Evolutionary conservation across 2,797 vertebrate genomes (phyloP).

Genomic region (Gadopsis bispinosus): DNA sequence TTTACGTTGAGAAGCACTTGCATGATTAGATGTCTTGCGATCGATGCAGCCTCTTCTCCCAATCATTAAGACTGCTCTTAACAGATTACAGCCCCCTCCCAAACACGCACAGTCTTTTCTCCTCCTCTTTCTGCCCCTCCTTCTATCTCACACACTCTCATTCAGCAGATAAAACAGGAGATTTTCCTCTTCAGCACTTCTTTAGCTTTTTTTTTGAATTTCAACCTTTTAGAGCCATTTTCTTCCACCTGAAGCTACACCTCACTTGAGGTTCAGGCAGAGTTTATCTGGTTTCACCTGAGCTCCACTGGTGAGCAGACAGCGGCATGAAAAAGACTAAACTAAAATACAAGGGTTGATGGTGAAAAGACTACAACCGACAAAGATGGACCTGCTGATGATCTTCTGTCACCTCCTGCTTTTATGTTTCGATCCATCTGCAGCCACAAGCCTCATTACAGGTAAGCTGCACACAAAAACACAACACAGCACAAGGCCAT

Average conservation of each 20-base stretch:
- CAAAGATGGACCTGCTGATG: slow-evolving; percentile 69
- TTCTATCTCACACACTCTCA: slow-evolving; percentile 49
- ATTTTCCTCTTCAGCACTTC: slow-evolving; percentile 17
- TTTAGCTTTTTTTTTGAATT: slow-evolving; percentile 28
- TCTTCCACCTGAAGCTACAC: neutral
- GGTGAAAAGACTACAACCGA: slow-evolving; percentile 24
- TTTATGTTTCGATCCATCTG: slow-evolving; percentile 65
- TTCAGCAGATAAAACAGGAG: slow-evolving; percentile 39
- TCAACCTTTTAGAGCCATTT: slow-evolving; percentile 3
- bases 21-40: slow-evolving; percentile 81
- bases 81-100: slow-evolving; percentile 83
- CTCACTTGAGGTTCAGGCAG: slow-evolving; percentile 2
- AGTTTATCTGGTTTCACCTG: neutral
- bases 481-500: slow-evolving; percentile 10
- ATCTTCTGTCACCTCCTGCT: slow-evolving; percentile 65
- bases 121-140: slow-evolving; percentile 63
- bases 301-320: slow-evolving; percentile 16
- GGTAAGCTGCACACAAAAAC: slow-evolving; percentile 60
- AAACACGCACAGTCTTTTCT: slow-evolving; percentile 59
- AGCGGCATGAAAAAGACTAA: slow-evolving; percentile 57
- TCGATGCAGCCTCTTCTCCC: slow-evolving; percentile 81
- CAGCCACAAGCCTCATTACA: slow-evolving; percentile 77
- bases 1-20: slow-evolving; percentile 83
- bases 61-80: slow-evolving; percentile 85
- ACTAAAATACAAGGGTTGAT: slow-evolving; percentile 25